Percentiles rank a stretch among this genome's conserved stretches.
These are phyloP conservation scores for Acrocyrtus sp. DNA, from an alignment of 2,888 invertebrate species.

Conservation along the genomic window DNA sequence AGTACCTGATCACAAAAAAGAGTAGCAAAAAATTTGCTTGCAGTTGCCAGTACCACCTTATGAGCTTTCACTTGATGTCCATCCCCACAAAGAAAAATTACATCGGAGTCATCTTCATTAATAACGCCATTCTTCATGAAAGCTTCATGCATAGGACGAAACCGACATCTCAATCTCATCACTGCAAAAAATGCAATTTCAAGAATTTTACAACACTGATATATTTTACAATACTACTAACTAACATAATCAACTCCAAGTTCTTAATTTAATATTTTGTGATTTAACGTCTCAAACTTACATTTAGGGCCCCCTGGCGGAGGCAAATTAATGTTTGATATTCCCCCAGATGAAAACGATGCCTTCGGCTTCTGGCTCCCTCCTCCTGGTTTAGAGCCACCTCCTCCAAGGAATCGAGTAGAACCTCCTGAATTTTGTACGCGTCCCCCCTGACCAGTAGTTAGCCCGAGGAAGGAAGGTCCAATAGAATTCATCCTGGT, in stretches of 20 bases:
- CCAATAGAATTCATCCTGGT: no score
- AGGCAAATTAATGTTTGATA: no score
- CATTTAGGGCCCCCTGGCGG: slow-evolving; percentile 45
- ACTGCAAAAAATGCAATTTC: slow-evolving; percentile 51
- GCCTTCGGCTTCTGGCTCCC: no score
- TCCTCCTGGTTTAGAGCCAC: no score
- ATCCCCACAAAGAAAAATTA: slow-evolving; percentile 57
- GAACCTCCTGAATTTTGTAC: no score
- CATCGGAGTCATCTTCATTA: slow-evolving; percentile 58
- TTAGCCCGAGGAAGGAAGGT: no score
- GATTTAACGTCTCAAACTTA: slow-evolving; percentile 16
- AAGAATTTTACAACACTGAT: not conserved
- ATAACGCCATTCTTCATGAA: slow-evolving; percentile 50
- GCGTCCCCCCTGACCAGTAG: no score
- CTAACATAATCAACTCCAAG: not conserved
- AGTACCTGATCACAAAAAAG: slow-evolving; percentile 61
- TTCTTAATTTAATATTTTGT: not conserved
- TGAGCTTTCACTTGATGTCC: slow-evolving; percentile 56
- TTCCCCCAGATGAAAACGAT: no score
- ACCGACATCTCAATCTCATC: slow-evolving; percentile 58
- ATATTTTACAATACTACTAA: not conserved
- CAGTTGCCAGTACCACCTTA: slow-evolving; percentile 59
- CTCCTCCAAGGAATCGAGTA: not conserved
- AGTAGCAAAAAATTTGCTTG: slow-evolving; percentile 57
- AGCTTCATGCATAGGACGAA: slow-evolving; percentile 54